phyloP scores from a whole-genome alignment of 2,113 vertebrate genomes.

The Anoplopoma fimbria region DNA sequence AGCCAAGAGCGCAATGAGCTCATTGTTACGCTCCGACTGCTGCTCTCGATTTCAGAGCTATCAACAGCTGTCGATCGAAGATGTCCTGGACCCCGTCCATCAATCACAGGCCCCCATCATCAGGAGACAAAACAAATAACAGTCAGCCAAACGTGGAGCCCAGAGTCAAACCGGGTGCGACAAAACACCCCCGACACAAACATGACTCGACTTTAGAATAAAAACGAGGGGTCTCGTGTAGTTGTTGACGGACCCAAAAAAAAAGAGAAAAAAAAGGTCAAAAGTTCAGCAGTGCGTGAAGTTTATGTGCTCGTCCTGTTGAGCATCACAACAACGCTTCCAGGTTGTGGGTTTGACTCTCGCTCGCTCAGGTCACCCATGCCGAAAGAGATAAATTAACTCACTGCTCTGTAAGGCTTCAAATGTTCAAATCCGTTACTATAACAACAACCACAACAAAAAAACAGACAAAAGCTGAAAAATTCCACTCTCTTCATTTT shows the following conservation, averaged over 20 bases:
- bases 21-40: constrained; percentile 87
- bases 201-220: constrained; percentile 40
- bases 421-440: constrained; percentile 8
- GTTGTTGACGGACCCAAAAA: constrained; percentile 26
- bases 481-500: neutral
- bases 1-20: constrained; percentile 85
- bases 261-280: constrained; percentile 44
- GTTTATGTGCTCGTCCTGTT: constrained; percentile 20
- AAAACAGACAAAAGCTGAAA: neutral
- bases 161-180: constrained; percentile 69
- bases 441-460: neutral
- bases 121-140: constrained; percentile 83
- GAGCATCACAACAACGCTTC: constrained; percentile 2
- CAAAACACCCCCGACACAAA: constrained; percentile 50
- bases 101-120: constrained; percentile 83
- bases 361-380: constrained; percentile 22
- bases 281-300: constrained; percentile 52
- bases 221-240: constrained; percentile 12
- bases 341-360: constrained; percentile 34
- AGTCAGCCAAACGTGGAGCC: constrained; percentile 75
- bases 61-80: constrained; percentile 89
- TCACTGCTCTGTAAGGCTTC: constrained; percentile 15
- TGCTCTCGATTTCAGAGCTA: constrained; percentile 86
- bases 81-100: constrained; percentile 87
- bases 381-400: constrained; percentile 38